Conservation (phyloP, 2,888 invertebrate genomes). For the Exocentrus adspersus region DNA sequence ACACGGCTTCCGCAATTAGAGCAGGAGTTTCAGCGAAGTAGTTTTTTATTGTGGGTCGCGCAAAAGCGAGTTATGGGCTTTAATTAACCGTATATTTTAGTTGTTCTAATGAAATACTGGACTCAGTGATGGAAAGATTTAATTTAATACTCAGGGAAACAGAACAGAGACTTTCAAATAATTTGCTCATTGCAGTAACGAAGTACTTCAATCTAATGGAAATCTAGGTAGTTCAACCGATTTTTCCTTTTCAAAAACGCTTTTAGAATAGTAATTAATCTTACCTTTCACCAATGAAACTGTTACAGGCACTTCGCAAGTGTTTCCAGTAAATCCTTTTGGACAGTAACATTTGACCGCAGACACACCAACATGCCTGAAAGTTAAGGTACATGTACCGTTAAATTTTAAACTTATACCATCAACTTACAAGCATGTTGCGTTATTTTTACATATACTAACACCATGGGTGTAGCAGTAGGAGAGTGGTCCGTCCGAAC, state of each 20-base stretch:
- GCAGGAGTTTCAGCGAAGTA: background rate
- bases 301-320: slow-evolving; percentile 73
- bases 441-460: slow-evolving; percentile 82
- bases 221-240: no score
- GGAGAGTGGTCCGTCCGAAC: slow-evolving; percentile 79
- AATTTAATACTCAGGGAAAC: no score
- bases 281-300: slow-evolving; percentile 39
- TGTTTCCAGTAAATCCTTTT: slow-evolving; percentile 74
- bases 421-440: slow-evolving; percentile 86
- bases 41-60: background rate
- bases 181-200: no score
- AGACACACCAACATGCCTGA: slow-evolving; percentile 80
- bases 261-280: no score
- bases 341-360: slow-evolving; percentile 79
- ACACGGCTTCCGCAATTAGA: background rate
- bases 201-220: no score
- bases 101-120: background rate
- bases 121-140: background rate
- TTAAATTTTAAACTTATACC: no score
- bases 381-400: background rate
- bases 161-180: no score
- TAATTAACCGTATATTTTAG: background rate
- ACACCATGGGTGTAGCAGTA: slow-evolving; percentile 73
- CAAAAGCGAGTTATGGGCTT: background rate
- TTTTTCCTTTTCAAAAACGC: no score